Evolutionary conservation across 1,140 invertebrate genomes (phyloP), one percentile per base, ranked within the genome.

Genomic region (Mylabris phalerata): DNA sequence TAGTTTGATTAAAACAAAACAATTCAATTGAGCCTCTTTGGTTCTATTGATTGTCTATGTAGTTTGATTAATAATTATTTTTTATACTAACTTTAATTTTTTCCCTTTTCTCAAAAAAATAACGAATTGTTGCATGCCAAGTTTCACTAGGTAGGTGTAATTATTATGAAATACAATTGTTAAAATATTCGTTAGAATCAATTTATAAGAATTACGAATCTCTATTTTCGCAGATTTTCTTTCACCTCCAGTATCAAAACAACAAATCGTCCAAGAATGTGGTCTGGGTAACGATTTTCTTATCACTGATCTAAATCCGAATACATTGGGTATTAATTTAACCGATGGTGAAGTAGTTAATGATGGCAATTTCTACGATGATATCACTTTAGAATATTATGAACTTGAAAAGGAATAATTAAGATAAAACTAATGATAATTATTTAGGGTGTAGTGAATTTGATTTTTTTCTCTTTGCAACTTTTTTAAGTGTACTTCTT

Each of bases 251-350:
- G 76, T 82, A 7, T 76, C 80, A 2, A 81, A 80, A 65, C 77
- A 82, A 62, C 75, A 80, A 27, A 75, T 82, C 0, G 79, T 80
- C 2, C 77, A 81, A 60, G 82, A 83, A 65, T 82, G 80, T 56
- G 81, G 82, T 7, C 66, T 78, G 26, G 62, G 65, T 7, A 78
- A 76, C 46, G 75, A 78, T 43, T 81, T 78, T 60, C 63, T 82
- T 4, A 78, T 82, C 1, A 80, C 80, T 0, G 80, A 82, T 60
- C 54, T 81, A 5, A 80, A 80, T 62, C 77, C 79, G 3, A 73
- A 75, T 4, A 68, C 74, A 2, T 57, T 81, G 9, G 78, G 78
- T 5, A 48, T 81, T 26, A 80, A 78, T 62, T 70, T 80, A 59
- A 62, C 73, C 1, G 79, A 81, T 60, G 67, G 74, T 0, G 79